A percentile compares a stretch with the other conserved stretches of the same genome.
Evolutionary conservation across 2,888 invertebrate genomes (phyloP).

Genomic region (Eristalinus sepulchralis): DNA sequence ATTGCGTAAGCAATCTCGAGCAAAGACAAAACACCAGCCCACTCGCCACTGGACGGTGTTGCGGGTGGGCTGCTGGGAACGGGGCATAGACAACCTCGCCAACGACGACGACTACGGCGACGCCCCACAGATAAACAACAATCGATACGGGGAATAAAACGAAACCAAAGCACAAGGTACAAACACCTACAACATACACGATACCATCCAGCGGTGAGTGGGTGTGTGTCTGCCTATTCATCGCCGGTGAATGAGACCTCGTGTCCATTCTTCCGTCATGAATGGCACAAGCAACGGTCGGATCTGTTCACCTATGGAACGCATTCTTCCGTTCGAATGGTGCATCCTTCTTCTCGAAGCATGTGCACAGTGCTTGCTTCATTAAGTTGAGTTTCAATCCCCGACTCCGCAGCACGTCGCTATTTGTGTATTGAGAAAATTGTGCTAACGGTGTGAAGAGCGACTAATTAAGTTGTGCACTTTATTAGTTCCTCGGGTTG

Average conservation of each 20-base stretch:
- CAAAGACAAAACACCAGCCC: background rate
- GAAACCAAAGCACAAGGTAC: background rate
- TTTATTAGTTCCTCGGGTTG: constrained; percentile 44
- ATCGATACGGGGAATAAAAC: constrained; percentile 36
- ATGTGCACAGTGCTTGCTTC: constrained; percentile 25
- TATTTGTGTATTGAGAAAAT: constrained; percentile 48
- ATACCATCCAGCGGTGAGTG: background rate
- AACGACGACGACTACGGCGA: background rate
- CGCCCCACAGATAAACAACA: constrained; percentile 35
- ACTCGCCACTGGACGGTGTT: too few relatives aligned
- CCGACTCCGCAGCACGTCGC: background rate
- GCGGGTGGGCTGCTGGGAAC: too few relatives aligned
- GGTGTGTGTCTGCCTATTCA: constrained; percentile 49
- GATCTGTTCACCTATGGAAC: constrained; percentile 51
- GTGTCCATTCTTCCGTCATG: constrained; percentile 39
- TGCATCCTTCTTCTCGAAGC: constrained; percentile 31
- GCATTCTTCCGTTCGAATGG: constrained; percentile 53
- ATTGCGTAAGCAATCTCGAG: background rate
- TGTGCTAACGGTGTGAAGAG: constrained; percentile 58
- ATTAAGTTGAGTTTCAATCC: constrained; percentile 17
- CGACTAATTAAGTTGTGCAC: constrained; percentile 53
- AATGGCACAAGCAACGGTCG: constrained; percentile 45
- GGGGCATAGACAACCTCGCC: background rate
- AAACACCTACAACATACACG: background rate
- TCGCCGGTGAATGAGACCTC: constrained; percentile 39